A percentile compares a stretch with the other conserved stretches of the same genome.
phyloP scores from a whole-genome alignment of 1,140 invertebrate species.

The Polypedilum vanderplanki region DNA sequence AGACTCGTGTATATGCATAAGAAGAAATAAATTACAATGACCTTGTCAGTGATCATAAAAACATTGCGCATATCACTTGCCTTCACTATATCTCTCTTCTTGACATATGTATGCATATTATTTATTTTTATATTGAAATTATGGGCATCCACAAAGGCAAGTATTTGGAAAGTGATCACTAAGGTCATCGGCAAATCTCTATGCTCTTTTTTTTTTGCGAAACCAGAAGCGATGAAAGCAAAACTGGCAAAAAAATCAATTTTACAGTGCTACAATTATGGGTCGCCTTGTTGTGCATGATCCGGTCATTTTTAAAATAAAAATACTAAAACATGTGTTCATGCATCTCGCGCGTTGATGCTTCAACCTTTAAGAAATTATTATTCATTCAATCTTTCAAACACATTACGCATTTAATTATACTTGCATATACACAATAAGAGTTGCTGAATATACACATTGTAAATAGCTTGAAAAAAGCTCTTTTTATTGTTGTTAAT shows the following conservation, averaged over 20 bases:
- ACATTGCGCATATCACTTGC: neutral
- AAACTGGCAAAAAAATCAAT: neutral
- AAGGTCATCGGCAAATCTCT: neutral
- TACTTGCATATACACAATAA: slow-evolving; percentile 2
- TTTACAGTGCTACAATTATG: neutral
- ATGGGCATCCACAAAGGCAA: neutral
- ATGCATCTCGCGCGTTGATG: neutral
- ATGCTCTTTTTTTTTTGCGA: neutral
- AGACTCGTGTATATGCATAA: neutral
- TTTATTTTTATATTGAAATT: neutral
- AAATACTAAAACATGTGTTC: neutral
- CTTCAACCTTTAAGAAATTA: neutral
- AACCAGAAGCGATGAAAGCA: neutral
- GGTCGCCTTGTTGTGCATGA: neutral
- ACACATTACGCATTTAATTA: neutral
- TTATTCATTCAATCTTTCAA: neutral
- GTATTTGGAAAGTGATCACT: neutral
- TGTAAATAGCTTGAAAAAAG: neutral
- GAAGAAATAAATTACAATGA: neutral
- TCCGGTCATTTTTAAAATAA: neutral
- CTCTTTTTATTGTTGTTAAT: slow-evolving; percentile 13
- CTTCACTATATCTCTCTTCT: neutral
- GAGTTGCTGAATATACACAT: neutral
- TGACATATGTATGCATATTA: neutral
- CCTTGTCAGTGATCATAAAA: slow-evolving; percentile 15